Evolutionary conservation across 2,888 invertebrate genomes (phyloP).

Genomic region (Lasioglossum malachurum): DNA sequence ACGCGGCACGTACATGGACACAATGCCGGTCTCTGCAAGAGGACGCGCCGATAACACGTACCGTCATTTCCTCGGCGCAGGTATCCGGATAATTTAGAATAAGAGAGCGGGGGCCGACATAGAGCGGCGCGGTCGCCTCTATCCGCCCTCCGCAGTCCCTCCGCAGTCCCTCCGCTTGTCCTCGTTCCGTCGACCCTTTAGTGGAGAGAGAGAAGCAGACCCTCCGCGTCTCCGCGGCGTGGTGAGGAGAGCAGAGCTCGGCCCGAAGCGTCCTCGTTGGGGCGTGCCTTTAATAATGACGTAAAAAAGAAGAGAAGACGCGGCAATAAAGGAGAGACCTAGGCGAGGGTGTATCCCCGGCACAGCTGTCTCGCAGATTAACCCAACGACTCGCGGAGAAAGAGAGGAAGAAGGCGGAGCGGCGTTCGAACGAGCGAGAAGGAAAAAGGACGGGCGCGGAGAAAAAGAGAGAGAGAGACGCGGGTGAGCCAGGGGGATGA

Average conservation of each 20-base stretch:
- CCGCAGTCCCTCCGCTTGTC: neutral
- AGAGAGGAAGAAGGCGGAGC: slow-evolving; percentile 12
- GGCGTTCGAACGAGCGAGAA: neutral
- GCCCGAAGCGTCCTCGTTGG: slow-evolving; percentile 64
- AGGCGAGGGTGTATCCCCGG: slow-evolving; percentile 70
- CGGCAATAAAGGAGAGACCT: slow-evolving; percentile 72
- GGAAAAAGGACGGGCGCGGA: neutral
- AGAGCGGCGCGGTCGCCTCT: slow-evolving; percentile 41
- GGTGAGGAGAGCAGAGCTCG: slow-evolving; percentile 29
- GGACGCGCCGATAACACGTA: slow-evolving; percentile 67
- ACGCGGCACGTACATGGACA: slow-evolving; percentile 63
- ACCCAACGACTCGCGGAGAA: slow-evolving; percentile 66
- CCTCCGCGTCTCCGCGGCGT: neutral
- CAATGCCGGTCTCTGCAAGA: slow-evolving; percentile 59
- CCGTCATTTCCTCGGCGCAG: slow-evolving; percentile 67
- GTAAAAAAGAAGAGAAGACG: slow-evolving; percentile 72
- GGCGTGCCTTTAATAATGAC: slow-evolving; percentile 72
- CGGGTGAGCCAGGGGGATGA: slow-evolving; percentile 14
- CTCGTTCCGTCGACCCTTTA: slow-evolving; percentile 10
- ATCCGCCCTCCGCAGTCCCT: slow-evolving; percentile 17
- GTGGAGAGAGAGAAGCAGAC: neutral
- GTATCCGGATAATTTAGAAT: slow-evolving; percentile 70
- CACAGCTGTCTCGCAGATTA: slow-evolving; percentile 72
- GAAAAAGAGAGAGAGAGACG: neutral
- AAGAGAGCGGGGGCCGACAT: slow-evolving; percentile 60